Percentiles rank a stretch among this genome's conserved stretches.
Conservation (phyloP, 2,113 vertebrate genomes). For the Ceyx melanurus region DNA sequence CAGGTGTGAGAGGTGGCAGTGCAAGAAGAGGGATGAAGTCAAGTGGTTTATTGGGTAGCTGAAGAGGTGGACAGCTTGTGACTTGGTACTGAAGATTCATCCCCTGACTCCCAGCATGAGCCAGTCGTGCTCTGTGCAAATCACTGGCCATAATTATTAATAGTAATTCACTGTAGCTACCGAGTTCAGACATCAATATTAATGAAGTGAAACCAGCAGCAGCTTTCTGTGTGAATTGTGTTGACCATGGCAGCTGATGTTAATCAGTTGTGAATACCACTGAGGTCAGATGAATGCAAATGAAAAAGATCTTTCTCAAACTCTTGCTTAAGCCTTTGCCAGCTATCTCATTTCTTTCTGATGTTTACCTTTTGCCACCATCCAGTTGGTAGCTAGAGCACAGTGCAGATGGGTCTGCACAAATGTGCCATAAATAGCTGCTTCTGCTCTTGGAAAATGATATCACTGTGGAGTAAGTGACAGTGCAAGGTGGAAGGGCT, state of each 20-base stretch:
- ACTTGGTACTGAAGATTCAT: background rate
- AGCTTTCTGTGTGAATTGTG: constrained; percentile 4
- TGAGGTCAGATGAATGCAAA: constrained; percentile 32
- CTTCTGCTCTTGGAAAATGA: background rate
- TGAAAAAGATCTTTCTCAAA: background rate
- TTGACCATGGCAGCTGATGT: background rate
- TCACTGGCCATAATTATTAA: background rate
- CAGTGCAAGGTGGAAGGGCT: background rate
- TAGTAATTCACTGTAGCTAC: background rate
- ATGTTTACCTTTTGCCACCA: background rate
- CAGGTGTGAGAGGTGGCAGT: background rate
- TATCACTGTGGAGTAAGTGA: background rate
- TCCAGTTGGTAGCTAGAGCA: background rate
- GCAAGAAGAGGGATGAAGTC: background rate
- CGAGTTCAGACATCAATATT: constrained; percentile 21
- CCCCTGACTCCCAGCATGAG: background rate
- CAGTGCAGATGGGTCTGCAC: background rate
- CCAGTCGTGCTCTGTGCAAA: background rate
- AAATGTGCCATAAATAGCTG: background rate
- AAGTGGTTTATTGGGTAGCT: background rate
- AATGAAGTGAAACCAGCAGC: constrained; percentile 45
- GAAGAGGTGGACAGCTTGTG: background rate
- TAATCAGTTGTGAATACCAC: constrained; percentile 18
- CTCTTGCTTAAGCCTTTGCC: background rate
- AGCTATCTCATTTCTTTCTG: background rate